Evolutionary conservation across 2,797 vertebrate genomes (phyloP).

Genomic region (Chaunax sp.): DNA sequence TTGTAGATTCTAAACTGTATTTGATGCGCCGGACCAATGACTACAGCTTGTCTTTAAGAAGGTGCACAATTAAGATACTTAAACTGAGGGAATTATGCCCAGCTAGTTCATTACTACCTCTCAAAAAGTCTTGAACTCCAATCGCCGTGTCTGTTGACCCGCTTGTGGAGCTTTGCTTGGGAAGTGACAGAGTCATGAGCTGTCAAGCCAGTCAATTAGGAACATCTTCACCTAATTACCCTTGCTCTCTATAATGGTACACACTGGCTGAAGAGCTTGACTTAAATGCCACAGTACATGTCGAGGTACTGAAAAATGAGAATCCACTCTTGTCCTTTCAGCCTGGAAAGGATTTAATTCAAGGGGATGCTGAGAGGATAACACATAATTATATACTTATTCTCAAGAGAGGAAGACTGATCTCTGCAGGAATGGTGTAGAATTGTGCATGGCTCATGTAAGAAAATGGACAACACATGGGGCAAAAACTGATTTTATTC

Average conservation of each 20-base stretch:
- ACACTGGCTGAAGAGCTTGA: slow-evolving; percentile 12
- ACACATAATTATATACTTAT: slow-evolving; percentile 30
- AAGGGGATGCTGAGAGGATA: slow-evolving; percentile 11
- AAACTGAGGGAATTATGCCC: neutral
- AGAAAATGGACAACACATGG: slow-evolving; percentile 21
- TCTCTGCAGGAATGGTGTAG: neutral
- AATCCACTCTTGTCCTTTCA: slow-evolving; percentile 21
- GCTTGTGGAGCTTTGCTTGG: neutral
- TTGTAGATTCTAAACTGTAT: neutral
- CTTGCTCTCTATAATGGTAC: slow-evolving; percentile 19
- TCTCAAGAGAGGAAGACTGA: slow-evolving; percentile 16
- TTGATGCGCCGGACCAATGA: neutral
- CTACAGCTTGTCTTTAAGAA: neutral
- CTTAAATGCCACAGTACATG: slow-evolving; percentile 43
- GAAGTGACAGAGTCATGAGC: slow-evolving; percentile 25
- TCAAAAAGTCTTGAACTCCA: neutral
- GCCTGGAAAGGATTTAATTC: slow-evolving; percentile 31
- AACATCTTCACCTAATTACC: slow-evolving; percentile 48
- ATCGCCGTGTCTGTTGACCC: neutral
- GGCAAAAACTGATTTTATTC: neutral
- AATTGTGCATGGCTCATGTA: slow-evolving; percentile 3
- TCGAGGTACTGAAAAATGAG: slow-evolving; percentile 38
- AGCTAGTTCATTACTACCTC: neutral
- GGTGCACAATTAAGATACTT: neutral
- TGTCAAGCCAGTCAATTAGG: slow-evolving; percentile 41